These are phyloP conservation scores for Sus cebifrons DNA, from an alignment of 2,797 vertebrate species.

Conservation along the genomic window DNA sequence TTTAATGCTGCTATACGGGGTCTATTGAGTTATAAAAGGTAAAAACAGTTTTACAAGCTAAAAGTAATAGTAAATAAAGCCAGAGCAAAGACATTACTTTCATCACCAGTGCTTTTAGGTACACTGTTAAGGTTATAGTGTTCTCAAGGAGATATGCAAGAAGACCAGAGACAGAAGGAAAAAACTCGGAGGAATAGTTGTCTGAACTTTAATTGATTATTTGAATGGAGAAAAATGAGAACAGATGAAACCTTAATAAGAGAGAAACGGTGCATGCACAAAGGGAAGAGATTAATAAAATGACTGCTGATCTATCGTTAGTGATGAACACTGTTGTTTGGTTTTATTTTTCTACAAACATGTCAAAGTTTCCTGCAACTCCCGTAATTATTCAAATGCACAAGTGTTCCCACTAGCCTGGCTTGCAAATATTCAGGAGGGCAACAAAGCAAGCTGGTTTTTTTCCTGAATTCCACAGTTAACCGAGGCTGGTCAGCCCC, in stretches of 20 bases:
- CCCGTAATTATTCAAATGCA: constrained; percentile 43
- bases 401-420: neutral
- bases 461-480: neutral
- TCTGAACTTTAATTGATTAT: constrained; percentile 83
- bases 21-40: neutral
- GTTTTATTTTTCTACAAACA: constrained; percentile 43
- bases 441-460: neutral
- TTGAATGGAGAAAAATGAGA: constrained; percentile 69
- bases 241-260: constrained; percentile 39
- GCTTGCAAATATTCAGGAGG: neutral
- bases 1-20: neutral
- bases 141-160: neutral
- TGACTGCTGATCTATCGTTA: neutral
- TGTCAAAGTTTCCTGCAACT: constrained; percentile 12
- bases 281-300: constrained; percentile 48
- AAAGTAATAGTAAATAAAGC: constrained; percentile 50
- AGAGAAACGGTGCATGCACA: constrained; percentile 76
- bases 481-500: neutral
- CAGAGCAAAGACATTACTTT: neutral
- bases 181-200: constrained; percentile 38
- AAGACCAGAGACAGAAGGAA: constrained; percentile 52
- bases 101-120: neutral
- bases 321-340: constrained; percentile 25
- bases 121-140: neutral
- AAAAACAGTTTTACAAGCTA: constrained; percentile 22